Base-by-base conservation (phyloP, 2,113 vertebrate genomes). In the Calidris pugnax region DNA sequence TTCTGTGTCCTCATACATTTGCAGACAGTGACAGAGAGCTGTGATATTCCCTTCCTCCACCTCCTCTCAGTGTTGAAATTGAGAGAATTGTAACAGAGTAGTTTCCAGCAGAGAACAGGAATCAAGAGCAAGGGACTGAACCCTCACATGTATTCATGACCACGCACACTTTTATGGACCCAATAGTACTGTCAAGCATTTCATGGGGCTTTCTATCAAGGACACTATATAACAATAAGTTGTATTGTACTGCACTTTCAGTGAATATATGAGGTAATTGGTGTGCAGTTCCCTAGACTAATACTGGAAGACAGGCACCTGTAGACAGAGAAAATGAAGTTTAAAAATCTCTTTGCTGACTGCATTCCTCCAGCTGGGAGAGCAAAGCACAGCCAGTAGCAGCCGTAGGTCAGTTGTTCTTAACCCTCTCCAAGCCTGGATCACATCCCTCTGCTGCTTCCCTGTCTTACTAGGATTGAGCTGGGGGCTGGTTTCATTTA, bases 241-340 rank as follows among this genome's bases (percentile, higher is more conserved):
- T 92, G 96, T 85, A 97, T 95, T 96, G 96, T 95, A 91, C 89
- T 96, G 96, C 86, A 82, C 96, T 96, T 95, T 84, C 94, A 92
- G 95, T 95, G 95, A 97, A 95, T 97, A 92, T 95, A 94, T 95
- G 89, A 95, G 94, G 95, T 97, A 97, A 96, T 95, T 95, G 96
- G 92, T 90, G 92, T 97, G 96, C 92, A 97, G 95, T 96, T 97
- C 90, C 95, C 96, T 82, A 77, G 96, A 82, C 92, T 97, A 90
- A 95, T 90, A 96, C 80, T 93, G 84, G 90, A 96, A 96, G 95
- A 95, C 77, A 89, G 92, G 80, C 66, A 95, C 74, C 86, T 92
- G 77, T 92, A 92, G 94, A 76, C 81, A 96, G 73, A 93, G 69
- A 95, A 96, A 97, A 96, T 92, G 86, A 96, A 91, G 80, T 90